Percentiles rank a stretch among this genome's conserved stretches.
Evolutionary conservation across 2,888 invertebrate genomes (phyloP).

Genomic region (Neria commutata): DNA sequence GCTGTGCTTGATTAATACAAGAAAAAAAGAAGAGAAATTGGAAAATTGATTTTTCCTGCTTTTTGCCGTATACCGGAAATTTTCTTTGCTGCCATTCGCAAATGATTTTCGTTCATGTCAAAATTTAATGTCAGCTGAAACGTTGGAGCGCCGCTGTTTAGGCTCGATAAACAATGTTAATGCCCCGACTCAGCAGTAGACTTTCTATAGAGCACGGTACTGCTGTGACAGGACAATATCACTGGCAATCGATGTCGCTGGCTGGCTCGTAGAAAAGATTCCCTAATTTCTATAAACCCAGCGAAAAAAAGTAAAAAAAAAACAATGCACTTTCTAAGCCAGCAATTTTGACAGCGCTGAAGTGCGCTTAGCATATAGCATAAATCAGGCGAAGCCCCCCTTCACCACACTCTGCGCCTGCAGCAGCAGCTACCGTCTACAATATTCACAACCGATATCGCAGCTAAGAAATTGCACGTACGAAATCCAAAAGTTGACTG

Average conservation of each 20-base stretch:
- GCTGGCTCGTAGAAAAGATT: not conserved
- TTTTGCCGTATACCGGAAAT: constrained; percentile 43
- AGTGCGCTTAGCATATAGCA: too few relatives aligned
- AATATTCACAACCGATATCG: constrained; percentile 4
- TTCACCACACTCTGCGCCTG: too few relatives aligned
- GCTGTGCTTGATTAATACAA: constrained; percentile 49
- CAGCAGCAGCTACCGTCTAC: too few relatives aligned
- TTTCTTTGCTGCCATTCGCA: constrained; percentile 20
- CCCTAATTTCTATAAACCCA: too few relatives aligned
- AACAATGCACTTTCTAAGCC: too few relatives aligned
- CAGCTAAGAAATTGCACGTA: constrained; percentile 56
- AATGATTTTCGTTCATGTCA: constrained; percentile 6
- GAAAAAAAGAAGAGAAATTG: too few relatives aligned
- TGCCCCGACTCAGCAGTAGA: constrained; percentile 95
- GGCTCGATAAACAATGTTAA: constrained; percentile 68
- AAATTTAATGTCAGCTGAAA: constrained; percentile 35
- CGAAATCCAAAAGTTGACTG: constrained; percentile 62
- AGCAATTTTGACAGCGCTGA: too few relatives aligned
- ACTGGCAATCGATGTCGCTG: constrained; percentile 67
- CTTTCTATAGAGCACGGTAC: constrained; percentile 70
- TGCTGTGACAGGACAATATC: constrained; percentile 99
- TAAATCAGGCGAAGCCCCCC: too few relatives aligned
- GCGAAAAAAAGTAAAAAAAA: too few relatives aligned
- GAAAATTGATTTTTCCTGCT: constrained; percentile 61
- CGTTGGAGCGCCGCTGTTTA: too few relatives aligned